Percentiles rank a stretch among this genome's conserved stretches.
Conservation (phyloP, 2,888 invertebrate species). For the Falcaria lacertinaria region DNA sequence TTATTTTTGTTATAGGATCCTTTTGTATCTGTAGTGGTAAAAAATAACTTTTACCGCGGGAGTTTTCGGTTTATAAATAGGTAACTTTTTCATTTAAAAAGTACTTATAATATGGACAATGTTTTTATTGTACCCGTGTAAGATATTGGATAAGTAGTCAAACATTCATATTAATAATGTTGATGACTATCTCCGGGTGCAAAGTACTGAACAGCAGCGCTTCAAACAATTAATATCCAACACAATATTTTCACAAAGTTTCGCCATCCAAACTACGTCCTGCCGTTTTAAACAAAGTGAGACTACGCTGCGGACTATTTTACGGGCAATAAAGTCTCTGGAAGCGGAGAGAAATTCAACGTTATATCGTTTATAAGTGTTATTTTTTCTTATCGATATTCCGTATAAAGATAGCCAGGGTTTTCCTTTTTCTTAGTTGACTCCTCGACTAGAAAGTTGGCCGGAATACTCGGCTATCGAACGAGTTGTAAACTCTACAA, state of each 20-base stretch:
- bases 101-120: no score
- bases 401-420: constrained; percentile 11
- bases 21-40: constrained; percentile 28
- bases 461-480: constrained; percentile 30
- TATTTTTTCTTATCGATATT: constrained; percentile 37
- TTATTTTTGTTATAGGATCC: constrained; percentile 27
- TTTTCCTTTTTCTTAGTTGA: constrained; percentile 25
- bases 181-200: constrained; percentile 29
- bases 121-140: constrained; percentile 14
- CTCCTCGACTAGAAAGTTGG: constrained; percentile 46
- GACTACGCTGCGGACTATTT: constrained; percentile 56
- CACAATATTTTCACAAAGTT: constrained; percentile 69
- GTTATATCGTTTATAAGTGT: constrained; percentile 39
- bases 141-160: no score
- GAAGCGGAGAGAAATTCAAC: constrained; percentile 37
- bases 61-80: constrained; percentile 1
- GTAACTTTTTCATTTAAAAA: no score
- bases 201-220: constrained; percentile 41
- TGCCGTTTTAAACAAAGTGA: constrained; percentile 55
- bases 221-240: constrained; percentile 58
- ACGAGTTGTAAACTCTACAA: constrained; percentile 37
- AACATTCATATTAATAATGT: constrained; percentile 7
- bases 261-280: constrained; percentile 52
- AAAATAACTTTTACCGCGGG: constrained; percentile 21
- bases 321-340: constrained; percentile 53